These are phyloP conservation scores for Loripinus fragilis DNA, from an alignment of 2,888 invertebrate genomes.

Conservation along the genomic window DNA sequence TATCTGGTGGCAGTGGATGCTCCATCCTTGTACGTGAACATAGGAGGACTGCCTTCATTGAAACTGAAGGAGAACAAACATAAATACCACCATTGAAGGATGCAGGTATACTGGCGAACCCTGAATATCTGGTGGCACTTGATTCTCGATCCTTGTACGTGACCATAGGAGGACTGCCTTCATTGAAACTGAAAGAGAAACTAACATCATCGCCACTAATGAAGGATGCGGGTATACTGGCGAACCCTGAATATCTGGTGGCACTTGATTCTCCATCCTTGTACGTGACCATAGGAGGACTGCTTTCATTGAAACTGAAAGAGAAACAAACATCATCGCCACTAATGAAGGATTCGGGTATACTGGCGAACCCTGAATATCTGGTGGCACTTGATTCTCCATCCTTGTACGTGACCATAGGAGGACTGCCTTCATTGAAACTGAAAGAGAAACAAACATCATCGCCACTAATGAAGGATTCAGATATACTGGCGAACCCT, in stretches of 20 bases:
- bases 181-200: conserved; percentile 25
- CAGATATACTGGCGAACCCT: neutral
- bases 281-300: no score
- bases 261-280: no score
- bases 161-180: conserved; percentile 39
- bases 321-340: no score
- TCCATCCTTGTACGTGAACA: conserved; percentile 32
- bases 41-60: conserved; percentile 30
- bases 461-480: neutral
- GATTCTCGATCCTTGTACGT: conserved; percentile 4
- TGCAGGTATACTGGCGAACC: neutral
- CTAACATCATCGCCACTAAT: neutral
- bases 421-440: conserved; percentile 23
- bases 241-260: no score
- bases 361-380: neutral
- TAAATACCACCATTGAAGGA: no score
- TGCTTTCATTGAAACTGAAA: no score
- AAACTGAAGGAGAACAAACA: conserved; percentile 22
- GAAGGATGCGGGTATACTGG: neutral
- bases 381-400: neutral
- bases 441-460: conserved; percentile 23
- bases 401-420: conserved; percentile 40
- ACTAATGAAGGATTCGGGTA: no score
- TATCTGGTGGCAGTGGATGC: neutral
- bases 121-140: neutral